These are phyloP conservation scores for Limanda limanda DNA, from an alignment of 2,113 vertebrate genomes.

Conservation along the genomic window DNA sequence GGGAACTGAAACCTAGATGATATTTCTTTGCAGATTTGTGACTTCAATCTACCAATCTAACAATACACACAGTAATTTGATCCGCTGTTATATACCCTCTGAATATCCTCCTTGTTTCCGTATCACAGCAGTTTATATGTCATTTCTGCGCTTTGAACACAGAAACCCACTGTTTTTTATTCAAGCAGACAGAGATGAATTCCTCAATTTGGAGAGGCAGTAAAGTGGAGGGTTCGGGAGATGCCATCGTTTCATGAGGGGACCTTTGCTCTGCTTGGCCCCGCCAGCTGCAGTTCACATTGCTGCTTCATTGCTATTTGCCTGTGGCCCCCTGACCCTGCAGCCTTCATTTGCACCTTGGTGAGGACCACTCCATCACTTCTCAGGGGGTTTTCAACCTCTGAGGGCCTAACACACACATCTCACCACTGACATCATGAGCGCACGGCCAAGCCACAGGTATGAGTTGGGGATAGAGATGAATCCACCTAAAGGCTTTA, in stretches of 20 bases:
- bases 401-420: slow-evolving; percentile 51
- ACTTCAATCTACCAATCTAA: background rate
- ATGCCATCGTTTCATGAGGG: slow-evolving; percentile 33
- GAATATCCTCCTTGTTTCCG: no score
- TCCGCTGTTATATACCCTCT: no score
- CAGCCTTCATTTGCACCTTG: slow-evolving; percentile 81
- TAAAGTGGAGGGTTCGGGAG: slow-evolving; percentile 26
- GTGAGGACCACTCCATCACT: slow-evolving; percentile 82
- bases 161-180: slow-evolving; percentile 10
- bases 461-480: slow-evolving; percentile 4
- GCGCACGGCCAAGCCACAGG: background rate
- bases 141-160: background rate
- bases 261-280: slow-evolving; percentile 51
- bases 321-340: slow-evolving; percentile 75
- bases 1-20: background rate
- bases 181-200: background rate
- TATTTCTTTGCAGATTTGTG: background rate
- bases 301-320: slow-evolving; percentile 80
- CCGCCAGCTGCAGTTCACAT: slow-evolving; percentile 78
- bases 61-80: background rate
- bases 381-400: slow-evolving; percentile 25
- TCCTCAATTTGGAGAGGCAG: background rate
- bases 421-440: slow-evolving; percentile 62
- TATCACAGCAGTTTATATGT: background rate
- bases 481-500: background rate